Base-by-base conservation (phyloP, 1,140 invertebrate genomes). In the Dendrolimus kikuchii region DNA sequence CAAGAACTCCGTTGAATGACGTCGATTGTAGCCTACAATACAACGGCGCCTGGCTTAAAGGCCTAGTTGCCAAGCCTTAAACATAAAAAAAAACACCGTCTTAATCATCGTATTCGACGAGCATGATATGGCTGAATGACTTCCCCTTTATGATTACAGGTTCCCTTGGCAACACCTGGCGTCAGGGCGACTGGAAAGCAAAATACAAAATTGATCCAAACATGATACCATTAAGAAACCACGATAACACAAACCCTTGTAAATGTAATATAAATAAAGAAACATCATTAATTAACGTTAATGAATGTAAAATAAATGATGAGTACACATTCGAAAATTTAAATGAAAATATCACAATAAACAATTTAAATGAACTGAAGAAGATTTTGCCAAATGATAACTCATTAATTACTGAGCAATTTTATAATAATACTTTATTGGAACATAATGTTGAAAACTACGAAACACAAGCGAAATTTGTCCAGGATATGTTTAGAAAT, bases 131-230 rank as follows among this genome's bases (percentile, higher is more conserved):
- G 23, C 23, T 38, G 38, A 46, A 38, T 45, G 7, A 49, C n/a
- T 46, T 46, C 38, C 5, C 23, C 46, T 54, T 51, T 62, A 48
- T 55, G 1, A n/a, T 42, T 79, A 6, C 67, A 88, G 87, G 87
- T 8, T 88, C 85, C 5, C 69, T 86, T 5, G 75, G 69, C 1
- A 88, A 87, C 53, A 88, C 87, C 0, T 88, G 87, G 87, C 61
- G 85, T 23, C 87, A 88, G 68, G 87, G 87, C 5, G 82, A 86
- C 53, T 87, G 84, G 86, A 62, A 66, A n/a, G 53, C 66, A 0
- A 85, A 77, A 57, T 86, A 88, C 53, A 70, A 73, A 49, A 48
- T 65, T 0, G 67, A 72, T 38, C 77, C 78, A 0, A 63, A 71
- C 8, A 79, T 70, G 55, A 62, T 81, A 0, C 64, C 74, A 6